Base-by-base conservation (phyloP, 2,113 vertebrate genomes). In the Laticauda colubrina region DNA sequence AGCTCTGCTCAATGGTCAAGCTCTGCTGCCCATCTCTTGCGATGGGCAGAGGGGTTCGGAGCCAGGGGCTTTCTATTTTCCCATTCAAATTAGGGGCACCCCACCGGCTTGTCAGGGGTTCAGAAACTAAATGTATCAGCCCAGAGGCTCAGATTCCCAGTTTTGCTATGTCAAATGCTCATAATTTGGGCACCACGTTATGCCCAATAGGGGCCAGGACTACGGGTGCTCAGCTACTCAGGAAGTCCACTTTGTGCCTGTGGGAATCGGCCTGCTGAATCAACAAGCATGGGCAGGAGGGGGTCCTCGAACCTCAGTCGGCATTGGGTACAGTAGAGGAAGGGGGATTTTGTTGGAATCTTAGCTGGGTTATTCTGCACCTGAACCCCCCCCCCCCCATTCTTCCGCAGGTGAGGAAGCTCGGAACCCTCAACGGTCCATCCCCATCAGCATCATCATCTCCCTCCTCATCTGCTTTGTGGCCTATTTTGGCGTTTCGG, bases 401-500 rank as follows among this genome's bases (percentile, higher is more conserved):
- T 6, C 26, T 90, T 53, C 89, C 89, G 7, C 97, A 99, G 99
- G 99, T 4, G 99, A 99, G 95, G 99, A 99, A 97, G 99, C 99
- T 2, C 98, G 97, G 96, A 99, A 99, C 97, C 99, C 99, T 0
- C 98, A 99, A 97, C 98, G 98, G 0, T 98, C 99, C 2, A 99
- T 99, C 45, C 99, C 99, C 1, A 95, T 99, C 2, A 98, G 99
- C 94, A 99, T 99, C 54, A 99, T 99, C 21, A 97, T 98, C 54
- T 99, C 99, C 4, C 98, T 99, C 93, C 97, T 98, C 15, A 98
- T 99, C 97, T 99, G 99, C 95, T 99, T 99, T 8, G 97, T 99
- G 90, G 99, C 98, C 3, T 99, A 99, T 96, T 99, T 98, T 0
- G 99, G 98, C 0, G 99, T 99, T 85, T 99, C 99, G 0, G 98